Base-by-base conservation (phyloP, 2,113 vertebrate genomes). In the Xiphophorus couchianus region DNA sequence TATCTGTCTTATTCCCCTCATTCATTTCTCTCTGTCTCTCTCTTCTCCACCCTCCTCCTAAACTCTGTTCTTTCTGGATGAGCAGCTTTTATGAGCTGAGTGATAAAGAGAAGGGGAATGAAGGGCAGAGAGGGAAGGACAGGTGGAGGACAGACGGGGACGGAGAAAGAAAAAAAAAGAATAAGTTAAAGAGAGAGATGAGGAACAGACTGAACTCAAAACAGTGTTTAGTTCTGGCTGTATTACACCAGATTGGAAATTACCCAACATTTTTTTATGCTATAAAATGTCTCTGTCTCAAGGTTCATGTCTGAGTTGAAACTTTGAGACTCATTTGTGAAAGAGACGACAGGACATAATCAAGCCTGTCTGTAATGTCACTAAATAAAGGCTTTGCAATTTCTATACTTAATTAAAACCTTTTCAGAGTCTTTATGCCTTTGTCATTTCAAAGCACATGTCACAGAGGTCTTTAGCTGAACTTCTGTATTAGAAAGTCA, bases 51-150 rank as follows among this genome's bases (percentile, higher is more conserved):
- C 84, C 87, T 86, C 87, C 86, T 87, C 25, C 83, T 89, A 86
- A 85, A 84, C 77, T 88, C 89, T 84, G 90, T 90, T 91, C 90
- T 91, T 89, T 91, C 90, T 91, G 90, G 90, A 91, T 91, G 91
- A 93, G 86, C 89, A 82, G 89, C 63, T 91, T 93, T 93, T 93
- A 93, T 86, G 89, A 91, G 89, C 31, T 29, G 83, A 86, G 86
- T 91, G 91, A 92, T 92, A 89, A 91, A 91, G 90, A 83, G 90
- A 87, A 85, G 88, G 86, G 79, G 88, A 88, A 90, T 90, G 90
- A 92, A 92, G 89, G 89, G 88, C 85, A 91, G 85, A 88, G 89
- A 88, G 86, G 87, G 88, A 92, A 91, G 90, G 91, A 91, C 87
- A 91, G 91, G 90, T 90, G 89, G 89, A 91, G 90, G 90, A 89